Evolutionary conservation across 2,113 vertebrate species (phyloP), one percentile per base, ranked within the genome.

Genomic region (Crotalus horridus): DNA sequence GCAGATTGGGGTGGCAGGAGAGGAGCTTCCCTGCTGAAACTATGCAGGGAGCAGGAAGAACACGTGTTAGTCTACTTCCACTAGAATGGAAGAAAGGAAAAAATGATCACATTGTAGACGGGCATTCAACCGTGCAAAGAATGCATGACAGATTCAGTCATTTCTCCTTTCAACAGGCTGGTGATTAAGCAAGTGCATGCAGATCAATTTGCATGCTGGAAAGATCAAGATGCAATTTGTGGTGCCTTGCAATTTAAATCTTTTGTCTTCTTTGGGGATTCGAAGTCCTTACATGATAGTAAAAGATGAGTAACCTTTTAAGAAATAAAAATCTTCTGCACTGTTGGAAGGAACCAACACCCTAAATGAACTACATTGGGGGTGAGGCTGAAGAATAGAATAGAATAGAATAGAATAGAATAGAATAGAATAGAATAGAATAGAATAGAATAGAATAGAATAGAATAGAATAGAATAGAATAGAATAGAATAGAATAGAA

Each of bases 51-150:
- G 85, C 86, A 64, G 15, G 94, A 1, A 20, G 95, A 43, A 91
- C 94, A 92, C 94, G 11, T 90, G 93, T 92, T 94, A 92, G 17
- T 74, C 95, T 55, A 6, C 74, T 24, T 94, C 0, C 90, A 94
- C 92, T 33, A 7, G 29, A 95, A 87, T 6, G 56, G 51, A 92
- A 29, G 3, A 26, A 33, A 39, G 46, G n/a, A 0, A 64, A 12
- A 81, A 64, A 46, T 1, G 0, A 90, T 86, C 89, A 85, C 74
- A 51, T 3, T 51, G 46, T 91, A 56, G 64, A 39, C 64, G 53
- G 23, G 21, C 12, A 12, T 24, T 10, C 53, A 58, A 10, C 6
- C 2, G 26, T 86, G 58, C 58, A 33, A 85, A 91, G n/a, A 91
- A 39, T 1, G 48, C 21, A 54, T 89, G 24, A 15, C 93, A 94